phyloP scores from a whole-genome alignment of 1,140 invertebrate genomes.

The Magallana angulata region DNA sequence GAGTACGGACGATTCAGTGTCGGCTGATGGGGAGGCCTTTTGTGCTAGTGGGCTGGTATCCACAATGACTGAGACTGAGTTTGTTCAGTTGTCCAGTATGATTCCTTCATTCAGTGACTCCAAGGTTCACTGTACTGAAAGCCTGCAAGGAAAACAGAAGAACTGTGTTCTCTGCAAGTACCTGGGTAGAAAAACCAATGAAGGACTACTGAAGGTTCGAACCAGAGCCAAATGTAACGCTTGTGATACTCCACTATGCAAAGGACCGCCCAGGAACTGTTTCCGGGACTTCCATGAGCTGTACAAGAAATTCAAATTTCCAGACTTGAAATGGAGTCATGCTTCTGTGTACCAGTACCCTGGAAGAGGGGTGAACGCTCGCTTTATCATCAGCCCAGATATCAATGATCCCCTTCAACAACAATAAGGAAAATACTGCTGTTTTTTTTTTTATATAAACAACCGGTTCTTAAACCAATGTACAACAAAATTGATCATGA shows the following conservation, averaged over 20 bases:
- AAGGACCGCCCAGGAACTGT: conserved; percentile 35
- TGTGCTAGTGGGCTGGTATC: not conserved
- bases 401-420: not conserved
- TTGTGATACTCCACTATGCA: conserved; percentile 31
- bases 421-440: not conserved
- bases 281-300: conserved; percentile 28
- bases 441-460: not conserved
- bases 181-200: conserved; percentile 32
- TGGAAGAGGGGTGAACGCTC: conserved; percentile 12
- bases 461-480: no score
- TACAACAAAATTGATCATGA: no score
- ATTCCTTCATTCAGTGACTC: conserved; percentile 18
- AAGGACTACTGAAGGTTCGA: conserved; percentile 6
- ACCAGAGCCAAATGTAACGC: conserved; percentile 29
- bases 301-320: conserved; percentile 37
- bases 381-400: conserved; percentile 6
- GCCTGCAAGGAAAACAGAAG: conserved; percentile 34
- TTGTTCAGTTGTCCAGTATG: conserved; percentile 22
- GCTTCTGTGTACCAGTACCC: conserved; percentile 20
- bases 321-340: conserved; percentile 30
- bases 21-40: not conserved
- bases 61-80: conserved; percentile 18
- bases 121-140: not conserved
- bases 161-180: conserved; percentile 40
- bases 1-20: not conserved